These are phyloP conservation scores for Syngnathus floridae DNA, from an alignment of 2,113 vertebrate genomes.

Conservation along the genomic window DNA sequence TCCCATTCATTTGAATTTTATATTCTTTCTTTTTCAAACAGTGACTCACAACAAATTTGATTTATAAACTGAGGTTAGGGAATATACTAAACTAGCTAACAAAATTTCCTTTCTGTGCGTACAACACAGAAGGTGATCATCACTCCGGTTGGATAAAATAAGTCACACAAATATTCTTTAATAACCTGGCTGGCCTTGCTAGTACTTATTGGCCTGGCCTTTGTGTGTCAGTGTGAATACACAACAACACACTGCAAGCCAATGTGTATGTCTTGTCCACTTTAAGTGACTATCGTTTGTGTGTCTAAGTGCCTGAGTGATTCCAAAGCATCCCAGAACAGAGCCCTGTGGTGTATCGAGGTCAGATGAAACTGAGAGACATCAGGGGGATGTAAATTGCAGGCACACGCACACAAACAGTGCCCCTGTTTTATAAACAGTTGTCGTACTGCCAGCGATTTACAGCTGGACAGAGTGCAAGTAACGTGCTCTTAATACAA, in stretches of 20 bases:
- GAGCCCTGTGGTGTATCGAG: constrained; percentile 12
- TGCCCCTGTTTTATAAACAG: background rate
- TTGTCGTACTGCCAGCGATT: background rate
- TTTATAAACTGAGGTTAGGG: background rate
- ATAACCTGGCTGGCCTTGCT: background rate
- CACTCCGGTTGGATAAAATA: background rate
- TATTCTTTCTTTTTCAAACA: background rate
- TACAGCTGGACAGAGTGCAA: background rate
- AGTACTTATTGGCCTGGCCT: background rate
- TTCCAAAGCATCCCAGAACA: constrained; percentile 6
- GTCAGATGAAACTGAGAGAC: constrained; percentile 25
- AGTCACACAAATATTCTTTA: background rate
- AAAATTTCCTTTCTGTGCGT: background rate
- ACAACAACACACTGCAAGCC: background rate
- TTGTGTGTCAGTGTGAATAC: background rate
- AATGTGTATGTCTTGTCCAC: background rate
- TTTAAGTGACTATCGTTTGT: background rate
- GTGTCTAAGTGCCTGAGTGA: constrained; percentile 6
- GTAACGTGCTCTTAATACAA: background rate
- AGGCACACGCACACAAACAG: background rate
- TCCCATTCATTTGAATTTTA: background rate
- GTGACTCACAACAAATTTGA: too few species aligned
- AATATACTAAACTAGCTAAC: background rate
- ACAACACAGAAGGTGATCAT: background rate
- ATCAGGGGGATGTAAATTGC: constrained; percentile 32